phyloP scores from a whole-genome alignment of 2,797 vertebrate genomes.

The Valencia hispanica region DNA sequence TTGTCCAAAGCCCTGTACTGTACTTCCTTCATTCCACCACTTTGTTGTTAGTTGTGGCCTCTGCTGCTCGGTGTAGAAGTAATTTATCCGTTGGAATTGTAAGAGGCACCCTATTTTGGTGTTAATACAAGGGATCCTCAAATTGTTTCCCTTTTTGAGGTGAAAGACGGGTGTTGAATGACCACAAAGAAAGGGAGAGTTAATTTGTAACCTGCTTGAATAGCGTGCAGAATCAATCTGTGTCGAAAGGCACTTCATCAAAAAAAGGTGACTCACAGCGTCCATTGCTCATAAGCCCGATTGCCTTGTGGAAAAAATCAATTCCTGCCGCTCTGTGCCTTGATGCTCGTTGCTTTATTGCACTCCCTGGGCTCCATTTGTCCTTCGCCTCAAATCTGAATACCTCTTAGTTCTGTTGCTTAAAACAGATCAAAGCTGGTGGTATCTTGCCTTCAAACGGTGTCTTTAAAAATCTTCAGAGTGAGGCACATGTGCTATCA shows the following conservation, averaged over 20 bases:
- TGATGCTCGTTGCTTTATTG: background rate
- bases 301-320: slow-evolving; percentile 10
- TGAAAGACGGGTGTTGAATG: background rate
- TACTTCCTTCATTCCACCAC: no score
- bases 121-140: background rate
- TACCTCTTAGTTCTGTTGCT: slow-evolving; percentile 10
- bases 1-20: background rate
- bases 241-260: slow-evolving; percentile 2
- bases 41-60: background rate
- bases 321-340: slow-evolving; percentile 10
- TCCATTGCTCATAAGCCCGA: slow-evolving; percentile 10
- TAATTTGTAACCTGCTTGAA: slow-evolving; percentile 5
- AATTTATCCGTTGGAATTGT: background rate
- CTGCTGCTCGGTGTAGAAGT: background rate
- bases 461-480: slow-evolving; percentile 9
- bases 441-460: slow-evolving; percentile 11
- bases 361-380: background rate
- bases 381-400: slow-evolving; percentile 18
- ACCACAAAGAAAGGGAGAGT: slow-evolving; percentile 4
- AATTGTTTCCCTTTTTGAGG: background rate
- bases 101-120: background rate
- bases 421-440: slow-evolving; percentile 9
- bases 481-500: background rate
- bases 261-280: slow-evolving; percentile 6
- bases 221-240: background rate